phyloP scores from a whole-genome alignment of 1,140 invertebrate genomes.

The Marisa cornuarietis region DNA sequence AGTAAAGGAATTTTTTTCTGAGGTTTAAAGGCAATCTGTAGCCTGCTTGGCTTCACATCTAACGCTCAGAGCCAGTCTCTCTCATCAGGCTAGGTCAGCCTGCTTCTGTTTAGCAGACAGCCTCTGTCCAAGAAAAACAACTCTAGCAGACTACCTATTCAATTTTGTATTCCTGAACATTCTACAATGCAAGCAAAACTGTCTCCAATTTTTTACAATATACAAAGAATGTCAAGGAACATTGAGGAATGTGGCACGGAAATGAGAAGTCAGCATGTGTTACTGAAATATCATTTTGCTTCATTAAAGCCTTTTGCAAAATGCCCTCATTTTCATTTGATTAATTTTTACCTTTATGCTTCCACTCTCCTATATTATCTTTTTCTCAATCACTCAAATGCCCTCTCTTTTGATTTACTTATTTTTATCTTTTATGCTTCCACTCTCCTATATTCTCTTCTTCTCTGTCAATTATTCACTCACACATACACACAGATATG shows the following conservation, averaged over 20 bases:
- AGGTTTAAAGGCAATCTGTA: too few relatives aligned
- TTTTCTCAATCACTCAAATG: neutral
- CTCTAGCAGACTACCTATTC: neutral
- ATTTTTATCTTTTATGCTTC: neutral
- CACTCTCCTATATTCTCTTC: neutral
- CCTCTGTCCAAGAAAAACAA: neutral
- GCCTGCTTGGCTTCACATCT: too few relatives aligned
- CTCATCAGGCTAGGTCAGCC: neutral
- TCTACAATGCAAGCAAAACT: neutral
- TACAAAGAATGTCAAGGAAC: neutral
- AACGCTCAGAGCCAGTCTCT: neutral
- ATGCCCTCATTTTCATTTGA: neutral
- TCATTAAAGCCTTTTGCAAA: too few relatives aligned
- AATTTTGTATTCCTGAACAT: neutral
- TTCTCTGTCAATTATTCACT: neutral
- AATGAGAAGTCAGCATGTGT: too few relatives aligned
- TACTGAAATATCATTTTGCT: too few relatives aligned
- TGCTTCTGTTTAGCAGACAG: neutral
- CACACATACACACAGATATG: neutral
- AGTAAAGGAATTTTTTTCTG: too few relatives aligned
- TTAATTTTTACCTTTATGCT: neutral
- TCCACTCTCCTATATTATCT: neutral
- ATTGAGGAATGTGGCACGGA: too few relatives aligned
- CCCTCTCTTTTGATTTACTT: neutral
- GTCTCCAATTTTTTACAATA: too few relatives aligned